phyloP scores from a whole-genome alignment of 2,797 vertebrate genomes.

The Chromobotia macracanthus region DNA sequence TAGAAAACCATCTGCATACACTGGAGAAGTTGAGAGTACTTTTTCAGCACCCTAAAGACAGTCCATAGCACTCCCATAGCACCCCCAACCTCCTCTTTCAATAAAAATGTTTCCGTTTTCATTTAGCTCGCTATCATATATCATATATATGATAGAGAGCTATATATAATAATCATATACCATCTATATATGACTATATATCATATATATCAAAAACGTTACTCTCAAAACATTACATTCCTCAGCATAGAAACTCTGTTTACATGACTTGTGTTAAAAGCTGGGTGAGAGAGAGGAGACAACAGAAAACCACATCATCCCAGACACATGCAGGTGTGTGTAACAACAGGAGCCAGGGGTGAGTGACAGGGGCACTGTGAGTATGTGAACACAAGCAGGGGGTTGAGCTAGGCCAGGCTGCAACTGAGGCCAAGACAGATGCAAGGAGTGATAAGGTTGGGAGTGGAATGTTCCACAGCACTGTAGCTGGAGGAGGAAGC shows the following conservation, averaged over 20 bases:
- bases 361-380: slow-evolving; percentile 7
- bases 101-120: background rate
- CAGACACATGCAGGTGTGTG: slow-evolving; percentile 40
- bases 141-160: too few species aligned
- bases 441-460: slow-evolving; percentile 45
- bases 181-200: too few species aligned
- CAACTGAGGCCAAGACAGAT: slow-evolving; percentile 40
- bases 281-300: slow-evolving; percentile 10
- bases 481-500: slow-evolving; percentile 13
- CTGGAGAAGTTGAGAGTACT: too few species aligned
- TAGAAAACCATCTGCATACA: too few species aligned
- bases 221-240: background rate
- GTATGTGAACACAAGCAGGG: slow-evolving; percentile 40
- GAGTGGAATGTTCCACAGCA: slow-evolving; percentile 63
- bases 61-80: background rate
- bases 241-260: slow-evolving; percentile 58
- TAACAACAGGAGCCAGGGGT: slow-evolving; percentile 3
- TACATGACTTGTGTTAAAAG: slow-evolving; percentile 61
- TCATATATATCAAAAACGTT: too few species aligned
- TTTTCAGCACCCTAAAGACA: background rate
- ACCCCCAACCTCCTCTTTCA: background rate
- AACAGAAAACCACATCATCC: slow-evolving; percentile 5
- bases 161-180: too few species aligned
- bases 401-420: slow-evolving; percentile 47
- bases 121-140: too few species aligned